A percentile compares a stretch with the other conserved stretches of the same genome.
Conservation (phyloP, 2,888 invertebrate genomes). For the Notodonta dromedarius region DNA sequence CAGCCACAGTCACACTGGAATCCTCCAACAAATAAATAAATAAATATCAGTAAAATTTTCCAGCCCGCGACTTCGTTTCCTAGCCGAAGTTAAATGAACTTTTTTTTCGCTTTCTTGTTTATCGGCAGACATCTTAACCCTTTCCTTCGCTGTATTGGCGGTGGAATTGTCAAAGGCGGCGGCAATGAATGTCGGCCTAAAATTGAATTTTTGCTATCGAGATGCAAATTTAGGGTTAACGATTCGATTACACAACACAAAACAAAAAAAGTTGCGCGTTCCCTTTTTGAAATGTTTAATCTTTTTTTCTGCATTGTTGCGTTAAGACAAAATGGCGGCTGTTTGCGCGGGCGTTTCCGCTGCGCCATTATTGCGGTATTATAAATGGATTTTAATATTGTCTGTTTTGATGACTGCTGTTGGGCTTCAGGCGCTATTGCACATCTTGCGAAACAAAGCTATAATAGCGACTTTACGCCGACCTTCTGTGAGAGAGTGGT, state of each 20-base stretch:
- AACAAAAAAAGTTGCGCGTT: constrained; percentile 30
- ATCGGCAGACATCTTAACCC: constrained; percentile 79
- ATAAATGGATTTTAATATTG: background rate
- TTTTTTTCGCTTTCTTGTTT: constrained; percentile 74
- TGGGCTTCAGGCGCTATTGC: too few species aligned
- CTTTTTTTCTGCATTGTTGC: constrained; percentile 22
- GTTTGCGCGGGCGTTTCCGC: constrained; percentile 44
- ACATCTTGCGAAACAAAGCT: too few species aligned
- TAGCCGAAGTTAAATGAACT: constrained; percentile 79
- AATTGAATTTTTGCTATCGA: constrained; percentile 83
- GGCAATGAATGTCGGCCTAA: constrained; percentile 64
- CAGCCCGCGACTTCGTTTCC: constrained; percentile 68
- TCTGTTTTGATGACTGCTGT: background rate
- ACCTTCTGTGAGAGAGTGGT: too few species aligned
- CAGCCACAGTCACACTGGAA: constrained; percentile 39
- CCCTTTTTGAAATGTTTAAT: constrained; percentile 34
- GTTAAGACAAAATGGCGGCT: constrained; percentile 35
- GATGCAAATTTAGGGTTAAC: constrained; percentile 66
- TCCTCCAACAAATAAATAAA: constrained; percentile 34
- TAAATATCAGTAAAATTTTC: constrained; percentile 55
- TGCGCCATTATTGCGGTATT: constrained; percentile 4
- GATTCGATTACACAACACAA: constrained; percentile 57
- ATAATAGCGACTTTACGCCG: too few species aligned
- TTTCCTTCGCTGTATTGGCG: constrained; percentile 67
- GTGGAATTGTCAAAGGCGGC: constrained; percentile 72